Evolutionary conservation across 2,797 vertebrate species (phyloP).

Genomic region (Myripristis murdjan): DNA sequence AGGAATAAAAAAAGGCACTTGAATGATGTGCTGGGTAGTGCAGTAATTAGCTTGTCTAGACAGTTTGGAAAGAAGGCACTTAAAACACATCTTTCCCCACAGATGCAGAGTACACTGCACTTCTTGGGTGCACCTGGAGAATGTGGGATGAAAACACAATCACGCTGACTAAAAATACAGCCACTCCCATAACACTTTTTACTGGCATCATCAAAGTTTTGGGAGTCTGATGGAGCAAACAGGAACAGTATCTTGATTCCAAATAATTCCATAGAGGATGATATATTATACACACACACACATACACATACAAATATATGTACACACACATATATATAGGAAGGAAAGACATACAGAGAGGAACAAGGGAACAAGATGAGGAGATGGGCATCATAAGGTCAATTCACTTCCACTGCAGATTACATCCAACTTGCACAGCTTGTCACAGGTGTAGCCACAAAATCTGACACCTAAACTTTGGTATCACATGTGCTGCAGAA

Average conservation of each 20-base stretch:
- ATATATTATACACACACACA: no score
- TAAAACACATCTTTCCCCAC: constrained; percentile 72
- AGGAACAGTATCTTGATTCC: neutral
- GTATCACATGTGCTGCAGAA: neutral
- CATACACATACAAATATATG: no score
- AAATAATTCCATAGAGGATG: constrained; percentile 12
- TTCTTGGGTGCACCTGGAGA: constrained; percentile 59
- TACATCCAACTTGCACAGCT: neutral
- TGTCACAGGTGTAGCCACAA: neutral
- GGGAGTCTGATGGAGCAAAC: constrained; percentile 18
- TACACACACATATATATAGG: no score
- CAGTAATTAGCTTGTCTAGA: constrained; percentile 86
- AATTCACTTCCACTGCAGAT: constrained; percentile 2
- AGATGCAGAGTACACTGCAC: constrained; percentile 48
- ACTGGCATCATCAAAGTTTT: constrained; percentile 42
- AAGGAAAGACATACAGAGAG: no score
- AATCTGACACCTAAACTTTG: neutral
- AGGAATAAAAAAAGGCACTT: constrained; percentile 59
- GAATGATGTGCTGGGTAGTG: constrained; percentile 64
- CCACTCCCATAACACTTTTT: constrained; percentile 45
- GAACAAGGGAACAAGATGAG: neutral
- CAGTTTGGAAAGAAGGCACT: constrained; percentile 76
- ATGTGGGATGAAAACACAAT: constrained; percentile 54
- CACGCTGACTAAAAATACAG: constrained; percentile 64
- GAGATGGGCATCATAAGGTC: neutral